Base-by-base conservation (phyloP, 92 coral and sea anemone species). In the Umimayanthus kanabou region DNA sequence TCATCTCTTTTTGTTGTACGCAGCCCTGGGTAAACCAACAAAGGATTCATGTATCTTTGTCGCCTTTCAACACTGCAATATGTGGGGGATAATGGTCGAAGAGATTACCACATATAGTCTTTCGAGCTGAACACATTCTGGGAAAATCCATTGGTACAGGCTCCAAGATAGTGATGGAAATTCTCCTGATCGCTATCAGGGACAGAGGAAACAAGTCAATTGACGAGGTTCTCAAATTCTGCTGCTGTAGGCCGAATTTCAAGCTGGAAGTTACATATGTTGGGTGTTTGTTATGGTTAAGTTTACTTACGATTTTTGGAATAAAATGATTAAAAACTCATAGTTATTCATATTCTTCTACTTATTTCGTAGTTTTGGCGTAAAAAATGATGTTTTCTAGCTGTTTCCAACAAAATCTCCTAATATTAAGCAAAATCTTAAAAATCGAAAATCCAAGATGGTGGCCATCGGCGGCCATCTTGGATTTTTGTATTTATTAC, bases 191-290 rank as follows among this genome's bases (percentile, higher is more conserved):
- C 23, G 53, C 50, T 30, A n/a, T 50, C 40, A 30, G 87, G 80
- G 37, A 88, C 82, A 26, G 64, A n/a, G 58, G 29, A 28, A 14
- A 72, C n/a, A 4, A 88, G 88, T 71, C 74, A 86, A n/a, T 82
- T 43, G 53, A 47, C 49, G 57, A 88, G 88, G 70, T 66, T 80
- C 50, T 88, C 91, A 22, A 88, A 37, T 88, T 88, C 90, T 80
- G 90, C 66, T 49, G 90, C 90, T 81, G 50, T 18, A 88, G 80
- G 80, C 88, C 90, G 64, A 61, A 88, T 37, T 77, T 86, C 61
- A 88, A 50, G 39, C 73, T 80, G 80, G 82, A 33, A 39, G 40
- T 70, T 50, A 88, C 88, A 80, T 88, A 80, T 33, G 66, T 72
- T 40, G 80, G 82, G 55, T 80, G 73, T 53, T 64, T 29, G 25